phyloP scores from a whole-genome alignment of 2,888 invertebrate genomes.

The Pandemis cinnamomeana region DNA sequence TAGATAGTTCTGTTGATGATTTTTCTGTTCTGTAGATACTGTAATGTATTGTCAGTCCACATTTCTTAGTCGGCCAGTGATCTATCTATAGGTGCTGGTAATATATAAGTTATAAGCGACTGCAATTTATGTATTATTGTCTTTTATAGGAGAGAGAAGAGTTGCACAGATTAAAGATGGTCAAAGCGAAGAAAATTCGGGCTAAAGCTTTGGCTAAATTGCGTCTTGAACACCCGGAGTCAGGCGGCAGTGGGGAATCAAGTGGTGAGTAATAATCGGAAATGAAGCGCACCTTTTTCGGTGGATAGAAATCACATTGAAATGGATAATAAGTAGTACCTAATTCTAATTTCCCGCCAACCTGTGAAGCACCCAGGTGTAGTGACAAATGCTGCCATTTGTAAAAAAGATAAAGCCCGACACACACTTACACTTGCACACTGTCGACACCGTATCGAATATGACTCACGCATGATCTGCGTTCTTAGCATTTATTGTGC shows the following conservation, averaged over 20 bases:
- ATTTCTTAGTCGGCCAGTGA: too few species aligned
- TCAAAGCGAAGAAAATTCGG: constrained; percentile 75
- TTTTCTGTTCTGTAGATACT: too few species aligned
- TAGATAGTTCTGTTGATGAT: too few species aligned
- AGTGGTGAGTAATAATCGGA: constrained; percentile 43
- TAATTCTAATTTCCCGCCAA: not conserved
- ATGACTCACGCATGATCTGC: too few species aligned
- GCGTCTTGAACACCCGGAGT: constrained; percentile 42
- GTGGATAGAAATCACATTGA: too few species aligned
- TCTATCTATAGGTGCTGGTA: too few species aligned
- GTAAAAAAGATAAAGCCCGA: not conserved
- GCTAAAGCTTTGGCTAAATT: constrained; percentile 52
- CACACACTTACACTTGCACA: not conserved
- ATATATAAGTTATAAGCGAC: too few species aligned
- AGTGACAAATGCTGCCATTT: not conserved
- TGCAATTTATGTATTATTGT: not conserved
- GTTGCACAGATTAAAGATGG: constrained; percentile 79
- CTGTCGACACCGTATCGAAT: too few species aligned
- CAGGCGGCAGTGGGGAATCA: constrained; percentile 41
- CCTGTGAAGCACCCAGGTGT: not conserved
- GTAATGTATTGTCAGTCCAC: too few species aligned
- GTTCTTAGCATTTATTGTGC: too few species aligned
- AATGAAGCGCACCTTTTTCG: too few species aligned
- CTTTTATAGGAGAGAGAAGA: constrained; percentile 75
- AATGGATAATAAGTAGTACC: not conserved